A percentile compares a stretch with the other conserved stretches of the same genome.
Conservation (phyloP, 2,797 vertebrate species). For the Cuculus canorus region DNA sequence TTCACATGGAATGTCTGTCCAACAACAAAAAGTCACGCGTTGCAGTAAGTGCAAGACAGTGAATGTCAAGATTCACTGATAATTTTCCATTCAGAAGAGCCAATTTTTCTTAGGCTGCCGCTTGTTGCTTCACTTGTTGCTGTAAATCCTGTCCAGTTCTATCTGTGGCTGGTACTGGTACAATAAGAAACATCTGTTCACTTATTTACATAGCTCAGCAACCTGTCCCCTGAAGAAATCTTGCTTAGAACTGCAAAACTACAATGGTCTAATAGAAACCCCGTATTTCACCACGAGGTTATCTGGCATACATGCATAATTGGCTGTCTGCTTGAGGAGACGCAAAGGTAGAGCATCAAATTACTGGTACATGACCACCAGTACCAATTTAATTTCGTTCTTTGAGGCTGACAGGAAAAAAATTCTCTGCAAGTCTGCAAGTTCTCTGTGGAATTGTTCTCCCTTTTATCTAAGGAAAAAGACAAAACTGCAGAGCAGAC, state of each 20-base stretch:
- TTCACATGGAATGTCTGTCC: not conserved
- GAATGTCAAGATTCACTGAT: not conserved
- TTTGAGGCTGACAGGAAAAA: not conserved
- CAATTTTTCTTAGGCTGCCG: not conserved
- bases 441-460: not conserved
- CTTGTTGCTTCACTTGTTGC: not conserved
- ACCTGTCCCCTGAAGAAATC: not conserved
- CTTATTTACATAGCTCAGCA: not conserved
- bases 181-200: not conserved
- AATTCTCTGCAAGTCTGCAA: not conserved
- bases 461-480: not conserved
- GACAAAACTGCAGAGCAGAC: not conserved
- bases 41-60: not conserved
- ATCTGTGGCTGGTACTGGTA: not conserved
- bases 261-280: not conserved
- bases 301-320: fast-evolving
- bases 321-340: not conserved
- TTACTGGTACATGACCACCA: not conserved
- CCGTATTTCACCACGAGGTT: not conserved
- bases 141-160: not conserved
- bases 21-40: not conserved
- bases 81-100: not conserved
- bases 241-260: not conserved
- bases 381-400: not conserved
- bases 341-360: not conserved